Base-by-base conservation (phyloP, 2,888 invertebrate species). In the Drosophila affinis region DNA sequence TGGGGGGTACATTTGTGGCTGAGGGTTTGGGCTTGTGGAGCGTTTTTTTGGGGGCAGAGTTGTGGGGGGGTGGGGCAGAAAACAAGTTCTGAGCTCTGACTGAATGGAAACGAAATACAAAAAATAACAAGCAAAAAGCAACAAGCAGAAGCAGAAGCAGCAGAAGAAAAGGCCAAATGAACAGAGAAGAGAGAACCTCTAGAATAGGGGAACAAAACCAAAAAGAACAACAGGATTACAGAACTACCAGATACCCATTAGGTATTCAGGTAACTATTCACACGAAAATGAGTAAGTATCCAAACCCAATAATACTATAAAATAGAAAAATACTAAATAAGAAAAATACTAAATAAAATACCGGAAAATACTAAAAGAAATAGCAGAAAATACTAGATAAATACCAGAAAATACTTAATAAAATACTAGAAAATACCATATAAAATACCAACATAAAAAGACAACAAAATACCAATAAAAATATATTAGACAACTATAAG, bases 51-150 rank as follows among this genome's bases (percentile, higher is more conserved):
- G 34, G 53, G 7, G 5, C 3, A 12, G 18, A 34, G 4, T 27
- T 18, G 47, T 2, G 1, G 18, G 18, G 18, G 18, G 18, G 18
- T 1, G 18, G 47, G 52, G 27, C 24, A 10, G 44, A 48, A 51
- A 61, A 69, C 72, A 75, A 75, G 59, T 60, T 58, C 59, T 18
- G 57, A 61, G 75, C 52, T 69, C 72, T 74, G 75, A 81, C 68
- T 71, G 71, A 77, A 75, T 68, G 75, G 67, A 78, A 76, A 63
- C 68, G 68, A 69, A 80, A 78, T 57, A 74, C 21, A 21, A 21
- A 77, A 78, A 81, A 79, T 80, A 88, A 74, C 78, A 83, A 81
- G 79, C 78, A 83, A 69, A 68, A 73, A 76, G 70, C 72, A 74
- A 62, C 63, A 39, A 39, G 49, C 32, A 62, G 45, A 29, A 55